Evolutionary conservation across 1,140 invertebrate species (phyloP).

Genomic region (Drosophila santomea): DNA sequence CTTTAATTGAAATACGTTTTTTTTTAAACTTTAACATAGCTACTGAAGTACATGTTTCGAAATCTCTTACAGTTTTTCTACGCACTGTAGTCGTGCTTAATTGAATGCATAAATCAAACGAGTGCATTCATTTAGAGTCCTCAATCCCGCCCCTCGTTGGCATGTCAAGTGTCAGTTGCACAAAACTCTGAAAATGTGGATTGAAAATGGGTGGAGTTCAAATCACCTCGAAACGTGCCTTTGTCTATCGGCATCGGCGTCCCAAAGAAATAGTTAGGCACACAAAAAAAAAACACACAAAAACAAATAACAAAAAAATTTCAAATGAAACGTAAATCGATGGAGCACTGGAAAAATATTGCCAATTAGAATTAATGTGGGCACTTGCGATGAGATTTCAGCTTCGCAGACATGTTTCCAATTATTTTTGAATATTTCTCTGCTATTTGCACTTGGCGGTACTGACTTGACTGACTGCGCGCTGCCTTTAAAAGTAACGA

Average conservation of each 20-base stretch:
- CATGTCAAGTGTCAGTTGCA: conserved; percentile 75
- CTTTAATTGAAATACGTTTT: neutral
- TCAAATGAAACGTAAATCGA: conserved; percentile 59
- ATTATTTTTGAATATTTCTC: conserved; percentile 54
- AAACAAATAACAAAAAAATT: conserved; percentile 30
- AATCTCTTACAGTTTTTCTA: conserved; percentile 12
- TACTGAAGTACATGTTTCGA: neutral
- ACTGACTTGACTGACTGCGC: conserved; percentile 11
- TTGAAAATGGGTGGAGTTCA: conserved; percentile 62
- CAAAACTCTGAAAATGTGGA: conserved; percentile 64
- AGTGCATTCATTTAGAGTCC: conserved; percentile 72
- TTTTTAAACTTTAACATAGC: neutral
- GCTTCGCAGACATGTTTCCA: conserved; percentile 42
- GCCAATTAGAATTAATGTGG: conserved; percentile 77
- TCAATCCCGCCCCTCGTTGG: conserved; percentile 32
- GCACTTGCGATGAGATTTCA: conserved; percentile 47
- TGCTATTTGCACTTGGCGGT: conserved; percentile 47
- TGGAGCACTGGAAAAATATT: conserved; percentile 40
- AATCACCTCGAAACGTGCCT: conserved; percentile 48
- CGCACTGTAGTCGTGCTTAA: conserved; percentile 55
- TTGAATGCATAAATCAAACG: conserved; percentile 77
- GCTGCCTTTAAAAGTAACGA: conserved; percentile 14
- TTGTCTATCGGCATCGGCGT: conserved; percentile 34
- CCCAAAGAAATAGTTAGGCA: conserved; percentile 42
- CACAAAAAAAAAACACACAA: conserved; percentile 7